Percentiles rank a stretch among this genome's conserved stretches.
Conservation (phyloP, 2,797 vertebrate genomes). For the Cottoperca gobio region DNA sequence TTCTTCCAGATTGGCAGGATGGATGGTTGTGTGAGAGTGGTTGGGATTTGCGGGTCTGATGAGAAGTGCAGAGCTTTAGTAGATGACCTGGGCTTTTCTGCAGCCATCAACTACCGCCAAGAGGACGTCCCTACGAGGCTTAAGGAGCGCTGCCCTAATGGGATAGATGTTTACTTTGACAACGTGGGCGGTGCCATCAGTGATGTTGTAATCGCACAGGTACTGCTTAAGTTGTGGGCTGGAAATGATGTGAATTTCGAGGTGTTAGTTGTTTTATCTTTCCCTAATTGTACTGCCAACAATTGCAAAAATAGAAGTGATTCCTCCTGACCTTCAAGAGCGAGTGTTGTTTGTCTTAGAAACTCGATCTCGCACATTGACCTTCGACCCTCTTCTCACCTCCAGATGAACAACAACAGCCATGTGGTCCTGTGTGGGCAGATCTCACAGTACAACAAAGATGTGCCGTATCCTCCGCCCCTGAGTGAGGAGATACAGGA, state of each 20-base stretch:
- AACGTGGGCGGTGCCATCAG: constrained; percentile 95
- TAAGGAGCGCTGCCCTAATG: constrained; percentile 86
- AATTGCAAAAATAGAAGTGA: background rate
- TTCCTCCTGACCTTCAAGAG: background rate
- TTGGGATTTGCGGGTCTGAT: constrained; percentile 94
- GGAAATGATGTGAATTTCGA: background rate
- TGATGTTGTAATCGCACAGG: constrained; percentile 91
- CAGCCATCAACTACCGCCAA: constrained; percentile 92
- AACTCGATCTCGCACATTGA: background rate
- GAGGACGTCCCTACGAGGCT: constrained; percentile 85
- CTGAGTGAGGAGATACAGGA: constrained; percentile 83
- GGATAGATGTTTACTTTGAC: constrained; percentile 96
- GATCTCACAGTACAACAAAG: constrained; percentile 97
- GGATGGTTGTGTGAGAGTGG: constrained; percentile 91
- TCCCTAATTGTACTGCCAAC: background rate
- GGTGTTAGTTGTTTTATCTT: background rate
- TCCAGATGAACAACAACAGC: constrained; percentile 91
- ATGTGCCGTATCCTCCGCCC: constrained; percentile 93
- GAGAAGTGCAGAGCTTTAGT: constrained; percentile 91
- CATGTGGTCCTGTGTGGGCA: constrained; percentile 95
- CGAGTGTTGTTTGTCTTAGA: background rate
- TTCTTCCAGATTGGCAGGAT: constrained; percentile 88
- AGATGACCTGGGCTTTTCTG: constrained; percentile 90
- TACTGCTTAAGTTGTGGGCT: constrained; percentile 51
- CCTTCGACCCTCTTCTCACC: background rate